Evolutionary conservation across 1,140 invertebrate species (phyloP).

Genomic region (Leptoteleia sp.): DNA sequence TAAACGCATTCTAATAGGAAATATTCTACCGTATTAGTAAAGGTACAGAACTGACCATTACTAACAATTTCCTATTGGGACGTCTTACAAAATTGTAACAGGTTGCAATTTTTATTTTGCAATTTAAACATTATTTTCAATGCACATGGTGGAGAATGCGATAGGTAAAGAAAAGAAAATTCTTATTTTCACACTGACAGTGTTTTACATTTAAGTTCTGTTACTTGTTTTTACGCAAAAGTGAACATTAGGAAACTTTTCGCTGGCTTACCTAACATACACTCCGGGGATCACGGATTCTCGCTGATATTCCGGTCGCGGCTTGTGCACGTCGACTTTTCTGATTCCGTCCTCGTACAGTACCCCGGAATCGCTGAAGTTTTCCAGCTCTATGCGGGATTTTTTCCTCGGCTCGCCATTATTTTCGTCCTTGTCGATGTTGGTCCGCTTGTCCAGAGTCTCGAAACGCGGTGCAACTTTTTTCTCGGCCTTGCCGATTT

Average conservation of each 20-base stretch:
- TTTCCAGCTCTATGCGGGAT: slow-evolving; percentile 74
- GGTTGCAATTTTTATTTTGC: too few relatives aligned
- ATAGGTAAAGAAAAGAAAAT: too few relatives aligned
- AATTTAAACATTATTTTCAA: too few relatives aligned
- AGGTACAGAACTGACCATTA: too few relatives aligned
- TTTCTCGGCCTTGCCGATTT: slow-evolving; percentile 69
- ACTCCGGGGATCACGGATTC: slow-evolving; percentile 74
- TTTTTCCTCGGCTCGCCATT: slow-evolving; percentile 67
- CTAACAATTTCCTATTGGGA: too few relatives aligned
- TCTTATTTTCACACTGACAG: too few relatives aligned
- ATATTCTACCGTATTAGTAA: too few relatives aligned
- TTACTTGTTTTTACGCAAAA: too few relatives aligned
- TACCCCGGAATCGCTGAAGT: slow-evolving; percentile 74
- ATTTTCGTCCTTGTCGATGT: slow-evolving; percentile 59
- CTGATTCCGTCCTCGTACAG: slow-evolving; percentile 71
- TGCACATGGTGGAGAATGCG: too few relatives aligned
- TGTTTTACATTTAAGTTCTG: too few relatives aligned
- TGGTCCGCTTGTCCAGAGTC: slow-evolving; percentile 69
- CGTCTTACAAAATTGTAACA: too few relatives aligned
- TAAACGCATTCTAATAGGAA: too few relatives aligned
- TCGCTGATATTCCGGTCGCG: slow-evolving; percentile 51
- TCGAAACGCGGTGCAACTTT: slow-evolving; percentile 70
- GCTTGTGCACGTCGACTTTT: slow-evolving; percentile 65
- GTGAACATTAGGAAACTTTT: not conserved
- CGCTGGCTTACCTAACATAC: slow-evolving; percentile 71